Conservation (phyloP, 1,140 invertebrate genomes). For the Muscidifurax raptorellus region DNA sequence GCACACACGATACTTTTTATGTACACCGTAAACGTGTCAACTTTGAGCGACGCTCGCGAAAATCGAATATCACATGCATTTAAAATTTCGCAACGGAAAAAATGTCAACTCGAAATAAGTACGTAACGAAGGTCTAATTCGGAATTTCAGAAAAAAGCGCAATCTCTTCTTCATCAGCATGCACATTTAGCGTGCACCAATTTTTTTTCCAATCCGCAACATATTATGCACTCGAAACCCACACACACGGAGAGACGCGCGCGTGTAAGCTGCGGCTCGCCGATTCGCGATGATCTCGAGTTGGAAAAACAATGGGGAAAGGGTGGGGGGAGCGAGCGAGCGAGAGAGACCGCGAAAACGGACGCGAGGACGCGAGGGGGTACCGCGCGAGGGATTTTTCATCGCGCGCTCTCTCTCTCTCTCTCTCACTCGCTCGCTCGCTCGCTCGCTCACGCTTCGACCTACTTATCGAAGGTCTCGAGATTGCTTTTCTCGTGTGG, state of each 20-base stretch:
- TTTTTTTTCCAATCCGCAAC: not conserved
- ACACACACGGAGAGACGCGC: not conserved
- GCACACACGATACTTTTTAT: no score
- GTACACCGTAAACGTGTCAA: no score
- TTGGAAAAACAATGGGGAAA: slow-evolving; percentile 38
- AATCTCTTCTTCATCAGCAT: not conserved
- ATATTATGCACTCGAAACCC: not conserved
- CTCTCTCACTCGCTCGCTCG: not conserved
- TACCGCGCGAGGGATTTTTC: slow-evolving; percentile 45
- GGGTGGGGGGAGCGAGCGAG: slow-evolving; percentile 19
- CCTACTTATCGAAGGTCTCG: slow-evolving; percentile 48
- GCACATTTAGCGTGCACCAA: not conserved
- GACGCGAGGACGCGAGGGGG: slow-evolving; percentile 38
- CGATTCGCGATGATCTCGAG: not conserved
- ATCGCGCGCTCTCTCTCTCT: slow-evolving; percentile 25
- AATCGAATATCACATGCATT: no score
- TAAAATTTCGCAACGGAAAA: no score
- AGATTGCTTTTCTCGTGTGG: slow-evolving; percentile 50
- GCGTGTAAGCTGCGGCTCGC: not conserved
- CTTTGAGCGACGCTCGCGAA: no score
- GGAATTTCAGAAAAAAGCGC: not conserved
- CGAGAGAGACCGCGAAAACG: slow-evolving; percentile 30
- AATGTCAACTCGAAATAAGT: not conserved
- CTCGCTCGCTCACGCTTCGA: slow-evolving; percentile 20
- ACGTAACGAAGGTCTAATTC: not conserved